phyloP scores from a whole-genome alignment of 2,113 vertebrate species.

The Stercorarius parasiticus region DNA sequence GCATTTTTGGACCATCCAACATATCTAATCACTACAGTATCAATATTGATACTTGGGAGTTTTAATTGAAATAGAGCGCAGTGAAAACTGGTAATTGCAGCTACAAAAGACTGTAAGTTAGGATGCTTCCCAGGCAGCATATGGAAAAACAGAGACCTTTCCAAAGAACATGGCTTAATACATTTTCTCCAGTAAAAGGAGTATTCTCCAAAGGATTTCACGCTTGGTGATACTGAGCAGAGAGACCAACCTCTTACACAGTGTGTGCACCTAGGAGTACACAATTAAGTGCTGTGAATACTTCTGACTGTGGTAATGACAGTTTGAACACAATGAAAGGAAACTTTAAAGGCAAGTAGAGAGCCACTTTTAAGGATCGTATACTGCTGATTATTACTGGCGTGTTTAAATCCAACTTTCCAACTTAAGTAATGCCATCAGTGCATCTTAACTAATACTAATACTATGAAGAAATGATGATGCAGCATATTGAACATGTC shows the following conservation, averaged over 20 bases:
- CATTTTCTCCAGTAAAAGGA: not conserved
- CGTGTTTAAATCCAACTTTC: not conserved
- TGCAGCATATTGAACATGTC: rapidly evolving
- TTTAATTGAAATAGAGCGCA: not conserved
- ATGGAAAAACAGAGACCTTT: not conserved
- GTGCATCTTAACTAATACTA: not conserved
- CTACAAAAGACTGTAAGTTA: not conserved
- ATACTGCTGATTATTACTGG: not conserved
- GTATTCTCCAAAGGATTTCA: not conserved
- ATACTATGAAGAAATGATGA: not conserved
- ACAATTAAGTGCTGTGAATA: not conserved
- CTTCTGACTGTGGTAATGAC: not conserved
- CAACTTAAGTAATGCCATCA: not conserved
- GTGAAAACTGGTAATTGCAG: not conserved
- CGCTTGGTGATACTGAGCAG: not conserved
- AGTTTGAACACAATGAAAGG: not conserved
- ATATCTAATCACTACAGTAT: not conserved
- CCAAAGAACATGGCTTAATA: not conserved
- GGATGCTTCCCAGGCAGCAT: not conserved
- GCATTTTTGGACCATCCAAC: not conserved
- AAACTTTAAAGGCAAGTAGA: not conserved
- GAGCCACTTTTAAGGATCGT: not conserved
- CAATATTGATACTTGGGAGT: not conserved
- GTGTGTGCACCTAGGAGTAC: not conserved
- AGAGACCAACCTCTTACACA: not conserved